Percentiles rank a stretch among this genome's conserved stretches.
Evolutionary conservation across 64 coral and sea anemone species (phyloP).

Genomic region (Montipora efflorescens): DNA sequence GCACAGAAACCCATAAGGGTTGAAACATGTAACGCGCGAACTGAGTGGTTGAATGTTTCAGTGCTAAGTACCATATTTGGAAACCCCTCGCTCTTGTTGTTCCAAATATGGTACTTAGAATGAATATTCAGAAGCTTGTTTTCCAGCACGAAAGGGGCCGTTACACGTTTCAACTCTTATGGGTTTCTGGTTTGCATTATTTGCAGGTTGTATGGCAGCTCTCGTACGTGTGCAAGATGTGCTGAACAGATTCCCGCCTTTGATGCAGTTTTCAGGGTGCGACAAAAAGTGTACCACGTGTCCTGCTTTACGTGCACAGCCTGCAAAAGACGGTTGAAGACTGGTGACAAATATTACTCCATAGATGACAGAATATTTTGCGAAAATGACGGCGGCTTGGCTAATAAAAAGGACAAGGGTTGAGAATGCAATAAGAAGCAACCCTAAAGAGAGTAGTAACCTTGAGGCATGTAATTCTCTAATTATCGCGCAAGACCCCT

Average conservation of each 20-base stretch:
- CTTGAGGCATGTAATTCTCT: too few relatives aligned
- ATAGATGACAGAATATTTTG: constrained; percentile 14
- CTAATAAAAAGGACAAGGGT: not conserved
- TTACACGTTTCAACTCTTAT: too few relatives aligned
- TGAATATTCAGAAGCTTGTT: too few relatives aligned
- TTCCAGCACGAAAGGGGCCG: too few relatives aligned
- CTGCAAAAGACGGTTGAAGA: constrained; percentile 24
- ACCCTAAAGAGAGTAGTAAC: not conserved
- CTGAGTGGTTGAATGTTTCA: too few relatives aligned
- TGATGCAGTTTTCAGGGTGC: not conserved
- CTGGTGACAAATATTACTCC: constrained; percentile 36
- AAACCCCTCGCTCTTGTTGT: too few relatives aligned
- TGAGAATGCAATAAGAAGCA: not conserved
- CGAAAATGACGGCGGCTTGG: not conserved
- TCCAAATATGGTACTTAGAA: too few relatives aligned
- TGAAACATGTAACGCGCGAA: too few relatives aligned
- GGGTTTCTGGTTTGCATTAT: not conserved
- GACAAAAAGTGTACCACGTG: constrained; percentile 13
- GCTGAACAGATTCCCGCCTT: constrained; percentile 23
- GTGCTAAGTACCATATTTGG: too few relatives aligned
- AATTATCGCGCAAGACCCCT: too few relatives aligned
- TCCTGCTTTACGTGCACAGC: not conserved
- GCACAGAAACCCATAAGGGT: not conserved
- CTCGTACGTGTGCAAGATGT: not conserved
- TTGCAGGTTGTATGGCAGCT: constrained; percentile 1